A percentile compares a stretch with the other conserved stretches of the same genome.
Conservation (phyloP, 2,797 vertebrate genomes). For the Acanthurus lineatus region DNA sequence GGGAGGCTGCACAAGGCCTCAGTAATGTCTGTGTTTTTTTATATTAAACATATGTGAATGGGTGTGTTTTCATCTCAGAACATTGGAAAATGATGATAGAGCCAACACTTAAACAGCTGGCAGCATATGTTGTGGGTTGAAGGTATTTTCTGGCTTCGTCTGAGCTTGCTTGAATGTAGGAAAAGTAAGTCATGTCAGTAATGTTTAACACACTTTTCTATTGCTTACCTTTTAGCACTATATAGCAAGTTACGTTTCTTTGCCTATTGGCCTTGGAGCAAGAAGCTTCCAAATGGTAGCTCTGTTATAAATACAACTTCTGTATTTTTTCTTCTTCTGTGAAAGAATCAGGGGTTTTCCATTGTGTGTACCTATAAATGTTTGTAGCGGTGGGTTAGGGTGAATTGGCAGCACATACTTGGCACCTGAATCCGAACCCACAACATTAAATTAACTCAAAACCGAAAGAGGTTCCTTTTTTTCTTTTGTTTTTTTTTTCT, state of each 20-base stretch:
- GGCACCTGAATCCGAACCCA: background rate
- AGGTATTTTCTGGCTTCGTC: background rate
- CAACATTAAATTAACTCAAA: background rate
- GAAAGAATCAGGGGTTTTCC: background rate
- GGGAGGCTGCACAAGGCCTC: background rate
- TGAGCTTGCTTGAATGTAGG: background rate
- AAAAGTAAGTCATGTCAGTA: background rate
- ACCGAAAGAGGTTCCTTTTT: background rate
- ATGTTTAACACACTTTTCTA: background rate
- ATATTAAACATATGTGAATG: background rate
- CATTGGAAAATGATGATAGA: conserved; percentile 28
- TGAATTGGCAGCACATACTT: background rate
- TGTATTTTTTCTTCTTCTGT: background rate
- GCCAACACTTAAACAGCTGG: conserved; percentile 4
- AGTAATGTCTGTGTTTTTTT: background rate
- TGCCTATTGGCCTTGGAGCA: background rate
- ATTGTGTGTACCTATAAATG: background rate
- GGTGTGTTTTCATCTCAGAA: conserved; percentile 13
- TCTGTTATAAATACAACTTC: background rate
- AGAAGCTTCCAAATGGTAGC: background rate
- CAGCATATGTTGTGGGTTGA: background rate
- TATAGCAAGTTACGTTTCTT: background rate
- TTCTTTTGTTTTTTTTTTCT: no score
- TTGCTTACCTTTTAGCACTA: background rate
- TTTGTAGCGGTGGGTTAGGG: background rate